Percentiles rank a stretch among this genome's conserved stretches.
phyloP scores from a whole-genome alignment of 1,140 invertebrate species.

The Drosophila teissieri region DNA sequence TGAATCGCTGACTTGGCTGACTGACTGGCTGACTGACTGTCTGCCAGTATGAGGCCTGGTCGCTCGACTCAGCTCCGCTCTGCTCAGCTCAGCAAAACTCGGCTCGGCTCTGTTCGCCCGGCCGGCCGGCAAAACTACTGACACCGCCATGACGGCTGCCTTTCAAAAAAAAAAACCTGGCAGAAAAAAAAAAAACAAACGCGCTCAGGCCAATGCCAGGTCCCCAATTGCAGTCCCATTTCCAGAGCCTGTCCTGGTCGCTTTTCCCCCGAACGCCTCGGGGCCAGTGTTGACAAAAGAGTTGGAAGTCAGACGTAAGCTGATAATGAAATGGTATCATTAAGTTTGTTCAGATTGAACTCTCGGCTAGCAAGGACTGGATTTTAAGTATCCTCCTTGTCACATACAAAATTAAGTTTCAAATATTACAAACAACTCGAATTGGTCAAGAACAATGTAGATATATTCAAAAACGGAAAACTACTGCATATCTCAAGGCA shows the following conservation, averaged over 20 bases:
- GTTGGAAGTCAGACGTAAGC: neutral
- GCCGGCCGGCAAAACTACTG: constrained; percentile 73
- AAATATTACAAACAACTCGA: no score
- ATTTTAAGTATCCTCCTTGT: no score
- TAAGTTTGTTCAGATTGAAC: neutral
- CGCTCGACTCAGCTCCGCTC: no score
- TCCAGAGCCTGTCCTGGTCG: constrained; percentile 9
- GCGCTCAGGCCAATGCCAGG: constrained; percentile 51
- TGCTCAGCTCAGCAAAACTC: no score
- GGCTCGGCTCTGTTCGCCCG: constrained; percentile 26
- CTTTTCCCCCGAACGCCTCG: constrained; percentile 17
- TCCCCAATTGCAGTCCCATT: constrained; percentile 36
- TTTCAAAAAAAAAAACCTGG: constrained; percentile 53
- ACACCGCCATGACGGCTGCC: constrained; percentile 78
- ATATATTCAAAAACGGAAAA: no score
- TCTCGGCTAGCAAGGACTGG: neutral
- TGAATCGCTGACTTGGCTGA: constrained; percentile 46
- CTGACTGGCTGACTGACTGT: constrained; percentile 61
- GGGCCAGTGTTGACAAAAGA: constrained; percentile 18
- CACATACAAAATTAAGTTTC: no score
- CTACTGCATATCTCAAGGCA: no score
- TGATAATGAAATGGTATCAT: neutral
- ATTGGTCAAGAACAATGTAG: no score
- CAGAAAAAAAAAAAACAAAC: constrained; percentile 30
- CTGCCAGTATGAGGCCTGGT: constrained; percentile 65